Conservation (phyloP, 2,113 vertebrate genomes). For the Probosciger aterrimus region DNA sequence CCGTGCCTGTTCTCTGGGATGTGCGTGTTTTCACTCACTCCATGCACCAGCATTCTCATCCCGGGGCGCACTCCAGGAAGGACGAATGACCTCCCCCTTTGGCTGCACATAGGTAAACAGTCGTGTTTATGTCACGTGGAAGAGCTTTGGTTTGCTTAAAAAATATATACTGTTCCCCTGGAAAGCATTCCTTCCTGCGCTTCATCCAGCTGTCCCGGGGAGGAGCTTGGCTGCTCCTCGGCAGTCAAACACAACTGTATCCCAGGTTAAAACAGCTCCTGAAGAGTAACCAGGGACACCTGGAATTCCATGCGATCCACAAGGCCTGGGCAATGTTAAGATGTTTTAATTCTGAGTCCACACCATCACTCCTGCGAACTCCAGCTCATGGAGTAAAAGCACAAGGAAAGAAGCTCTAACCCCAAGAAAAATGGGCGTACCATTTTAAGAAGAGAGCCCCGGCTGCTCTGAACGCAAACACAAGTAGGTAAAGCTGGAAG, state of each 20-base stretch:
- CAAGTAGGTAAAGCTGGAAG: not conserved
- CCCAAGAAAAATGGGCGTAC: not conserved
- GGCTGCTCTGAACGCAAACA: not conserved
- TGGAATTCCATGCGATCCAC: not conserved
- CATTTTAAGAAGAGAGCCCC: not conserved
- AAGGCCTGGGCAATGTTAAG: not conserved
- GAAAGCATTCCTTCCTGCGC: not conserved
- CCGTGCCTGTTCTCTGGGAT: not conserved
- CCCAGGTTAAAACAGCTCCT: not conserved
- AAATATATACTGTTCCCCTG: not conserved
- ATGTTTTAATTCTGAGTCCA: not conserved
- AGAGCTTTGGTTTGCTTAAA: conserved; percentile 21
- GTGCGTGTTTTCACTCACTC: not conserved
- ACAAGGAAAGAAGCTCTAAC: not conserved
- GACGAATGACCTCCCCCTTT: not conserved
- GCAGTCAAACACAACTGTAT: not conserved
- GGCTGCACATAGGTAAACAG: not conserved
- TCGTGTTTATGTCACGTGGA: conserved; percentile 13
- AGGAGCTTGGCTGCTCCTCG: not conserved
- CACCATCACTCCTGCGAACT: fast-evolving
- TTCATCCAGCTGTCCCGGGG: conserved; percentile 6
- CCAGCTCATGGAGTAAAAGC: not conserved
- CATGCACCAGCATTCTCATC: not conserved
- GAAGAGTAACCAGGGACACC: not conserved
- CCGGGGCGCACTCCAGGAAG: fast-evolving